Percentiles rank a stretch among this genome's conserved stretches.
Conservation (phyloP, 1,140 invertebrate genomes). For the Tribolium madens region DNA sequence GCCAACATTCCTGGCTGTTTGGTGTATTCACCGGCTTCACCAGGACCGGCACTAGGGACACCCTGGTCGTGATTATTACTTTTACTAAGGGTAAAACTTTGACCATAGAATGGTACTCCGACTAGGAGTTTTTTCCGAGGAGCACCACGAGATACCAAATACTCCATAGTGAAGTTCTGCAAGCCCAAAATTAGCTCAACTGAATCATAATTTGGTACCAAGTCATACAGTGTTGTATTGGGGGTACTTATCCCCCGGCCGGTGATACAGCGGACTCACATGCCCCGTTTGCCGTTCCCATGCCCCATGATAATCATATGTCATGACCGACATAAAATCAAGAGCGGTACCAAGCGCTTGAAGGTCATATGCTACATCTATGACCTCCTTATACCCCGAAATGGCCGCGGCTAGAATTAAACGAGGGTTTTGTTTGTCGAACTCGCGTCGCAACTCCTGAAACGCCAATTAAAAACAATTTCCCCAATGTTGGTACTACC, state of each 20-base stretch:
- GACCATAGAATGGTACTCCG: constrained; percentile 91
- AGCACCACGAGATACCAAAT: constrained; percentile 79
- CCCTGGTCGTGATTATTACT: constrained; percentile 67
- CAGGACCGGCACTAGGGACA: constrained; percentile 74
- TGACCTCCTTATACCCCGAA: constrained; percentile 91
- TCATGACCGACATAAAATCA: constrained; percentile 90
- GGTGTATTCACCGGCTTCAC: constrained; percentile 84
- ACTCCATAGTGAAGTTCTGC: constrained; percentile 83
- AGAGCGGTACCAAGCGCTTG: constrained; percentile 74
- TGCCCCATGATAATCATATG: constrained; percentile 89
- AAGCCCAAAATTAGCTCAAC: constrained; percentile 18
- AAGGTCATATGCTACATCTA: constrained; percentile 86
- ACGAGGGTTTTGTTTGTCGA: constrained; percentile 75
- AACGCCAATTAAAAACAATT: constrained; percentile 48
- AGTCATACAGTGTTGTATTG: constrained; percentile 82
- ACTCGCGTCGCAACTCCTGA: constrained; percentile 82
- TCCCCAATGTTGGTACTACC: constrained; percentile 64
- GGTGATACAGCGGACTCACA: constrained; percentile 81
- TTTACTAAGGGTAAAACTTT: constrained; percentile 81
- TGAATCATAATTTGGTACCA: neutral
- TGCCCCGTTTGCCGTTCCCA: constrained; percentile 88
- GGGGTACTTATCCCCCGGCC: constrained; percentile 73
- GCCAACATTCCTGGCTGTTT: constrained; percentile 90
- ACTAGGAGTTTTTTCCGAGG: constrained; percentile 84
- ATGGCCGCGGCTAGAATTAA: constrained; percentile 85